Conservation (phyloP, 2,113 vertebrate genomes). For the Calcarius ornatus region DNA sequence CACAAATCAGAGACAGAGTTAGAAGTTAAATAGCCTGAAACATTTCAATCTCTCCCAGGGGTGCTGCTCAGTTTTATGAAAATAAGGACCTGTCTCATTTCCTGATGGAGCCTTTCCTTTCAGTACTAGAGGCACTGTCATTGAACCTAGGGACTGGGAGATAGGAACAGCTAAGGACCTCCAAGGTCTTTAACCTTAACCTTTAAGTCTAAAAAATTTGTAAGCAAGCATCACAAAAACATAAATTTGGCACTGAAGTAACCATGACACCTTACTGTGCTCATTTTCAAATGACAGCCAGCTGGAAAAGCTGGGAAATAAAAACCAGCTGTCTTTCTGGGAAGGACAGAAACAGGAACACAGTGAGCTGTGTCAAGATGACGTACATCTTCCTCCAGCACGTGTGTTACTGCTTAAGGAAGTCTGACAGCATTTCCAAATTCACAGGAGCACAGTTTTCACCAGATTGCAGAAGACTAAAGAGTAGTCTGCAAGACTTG, state of each 20-base stretch:
- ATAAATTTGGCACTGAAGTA: background rate
- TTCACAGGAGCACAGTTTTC: background rate
- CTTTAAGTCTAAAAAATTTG: background rate
- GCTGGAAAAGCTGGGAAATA: background rate
- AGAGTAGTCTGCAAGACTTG: background rate
- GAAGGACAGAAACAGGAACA: background rate
- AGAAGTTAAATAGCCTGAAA: background rate
- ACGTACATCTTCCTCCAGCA: background rate
- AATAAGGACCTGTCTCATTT: background rate
- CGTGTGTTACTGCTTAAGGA: background rate
- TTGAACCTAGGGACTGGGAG: background rate
- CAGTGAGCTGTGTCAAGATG: background rate
- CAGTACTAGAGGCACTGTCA: background rate
- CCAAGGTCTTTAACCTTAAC: background rate
- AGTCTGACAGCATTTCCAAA: background rate
- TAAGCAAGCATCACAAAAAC: background rate
- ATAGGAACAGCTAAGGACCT: background rate
- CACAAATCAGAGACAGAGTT: background rate
- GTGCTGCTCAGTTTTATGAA: background rate
- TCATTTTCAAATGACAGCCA: background rate
- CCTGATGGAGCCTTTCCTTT: background rate
- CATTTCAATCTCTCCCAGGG: background rate
- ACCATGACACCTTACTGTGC: background rate
- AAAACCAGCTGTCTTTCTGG: background rate
- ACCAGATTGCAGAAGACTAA: background rate